phyloP scores from a whole-genome alignment of 2,888 invertebrate genomes.

The Pachycephus smyrnensis region DNA sequence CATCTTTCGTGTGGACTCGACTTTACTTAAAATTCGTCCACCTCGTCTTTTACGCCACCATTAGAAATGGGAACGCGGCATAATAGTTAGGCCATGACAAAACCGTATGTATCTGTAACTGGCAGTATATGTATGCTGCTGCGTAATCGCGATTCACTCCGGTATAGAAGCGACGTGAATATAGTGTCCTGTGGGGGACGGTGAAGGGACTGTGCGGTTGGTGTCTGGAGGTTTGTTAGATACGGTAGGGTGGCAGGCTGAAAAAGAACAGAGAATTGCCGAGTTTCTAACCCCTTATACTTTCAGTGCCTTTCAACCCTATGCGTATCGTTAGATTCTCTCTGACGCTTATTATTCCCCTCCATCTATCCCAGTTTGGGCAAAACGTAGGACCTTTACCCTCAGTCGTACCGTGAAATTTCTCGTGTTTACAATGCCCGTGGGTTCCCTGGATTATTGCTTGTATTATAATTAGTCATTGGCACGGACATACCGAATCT shows the following conservation, averaged over 20 bases:
- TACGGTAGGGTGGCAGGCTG: not conserved
- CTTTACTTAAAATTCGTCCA: constrained; percentile 13
- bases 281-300: not conserved
- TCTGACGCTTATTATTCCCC: not conserved
- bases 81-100: constrained; percentile 49
- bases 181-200: not conserved
- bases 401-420: not conserved
- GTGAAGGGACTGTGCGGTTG: not conserved
- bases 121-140: constrained; percentile 3
- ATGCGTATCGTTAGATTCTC: not conserved
- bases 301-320: not conserved
- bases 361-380: not conserved
- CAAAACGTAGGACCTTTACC: not conserved
- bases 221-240: not conserved
- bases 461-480: not conserved
- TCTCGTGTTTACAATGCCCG: not conserved
- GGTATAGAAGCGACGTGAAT: not conserved
- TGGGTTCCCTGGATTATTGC: not conserved
- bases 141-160: constrained; percentile 31
- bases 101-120: constrained; percentile 19
- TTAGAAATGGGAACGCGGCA: constrained; percentile 44
- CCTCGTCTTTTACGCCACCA: constrained; percentile 26
- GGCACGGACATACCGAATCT: not conserved
- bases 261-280: not conserved
- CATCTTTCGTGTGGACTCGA: not conserved